Conservation (phyloP, 2,888 invertebrate species). For the Parthenolecanium corni region DNA sequence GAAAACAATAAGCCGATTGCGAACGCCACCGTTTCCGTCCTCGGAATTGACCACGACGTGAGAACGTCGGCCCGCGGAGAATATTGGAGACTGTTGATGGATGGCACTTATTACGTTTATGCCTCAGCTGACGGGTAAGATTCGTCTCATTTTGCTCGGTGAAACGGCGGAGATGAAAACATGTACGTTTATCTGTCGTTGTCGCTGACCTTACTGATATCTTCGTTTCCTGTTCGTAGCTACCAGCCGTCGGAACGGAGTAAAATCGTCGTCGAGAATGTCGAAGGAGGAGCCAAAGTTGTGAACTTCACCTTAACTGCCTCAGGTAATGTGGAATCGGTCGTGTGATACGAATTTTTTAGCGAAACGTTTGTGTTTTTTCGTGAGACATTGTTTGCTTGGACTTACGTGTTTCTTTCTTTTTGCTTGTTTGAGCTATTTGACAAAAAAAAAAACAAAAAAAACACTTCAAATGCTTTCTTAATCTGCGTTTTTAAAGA, state of each 20-base stretch:
- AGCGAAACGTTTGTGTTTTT: background rate
- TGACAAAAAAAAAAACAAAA: too few species aligned
- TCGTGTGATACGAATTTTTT: background rate
- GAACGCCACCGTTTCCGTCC: conserved; percentile 63
- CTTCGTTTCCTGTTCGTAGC: conserved; percentile 3
- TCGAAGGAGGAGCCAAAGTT: background rate
- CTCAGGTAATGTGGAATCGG: conserved; percentile 29
- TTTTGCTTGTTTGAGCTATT: too few species aligned
- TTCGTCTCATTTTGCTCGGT: too few species aligned
- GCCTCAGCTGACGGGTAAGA: conserved; percentile 50
- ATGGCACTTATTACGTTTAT: conserved; percentile 69
- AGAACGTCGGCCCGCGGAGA: conserved; percentile 70
- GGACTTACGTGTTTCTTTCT: too few species aligned
- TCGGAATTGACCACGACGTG: conserved; percentile 67
- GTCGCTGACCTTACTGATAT: background rate
- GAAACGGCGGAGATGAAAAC: background rate
- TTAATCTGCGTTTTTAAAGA: background rate
- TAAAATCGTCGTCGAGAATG: conserved; percentile 22
- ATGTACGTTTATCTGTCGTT: background rate
- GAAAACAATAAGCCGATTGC: conserved; percentile 50
- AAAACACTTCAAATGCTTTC: too few species aligned
- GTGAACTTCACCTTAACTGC: conserved; percentile 19
- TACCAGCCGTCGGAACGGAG: conserved; percentile 15
- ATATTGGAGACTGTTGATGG: conserved; percentile 85
- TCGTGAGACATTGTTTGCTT: too few species aligned